These are phyloP conservation scores for Myzus persicae DNA, from an alignment of 1,140 invertebrate genomes.

Conservation along the genomic window DNA sequence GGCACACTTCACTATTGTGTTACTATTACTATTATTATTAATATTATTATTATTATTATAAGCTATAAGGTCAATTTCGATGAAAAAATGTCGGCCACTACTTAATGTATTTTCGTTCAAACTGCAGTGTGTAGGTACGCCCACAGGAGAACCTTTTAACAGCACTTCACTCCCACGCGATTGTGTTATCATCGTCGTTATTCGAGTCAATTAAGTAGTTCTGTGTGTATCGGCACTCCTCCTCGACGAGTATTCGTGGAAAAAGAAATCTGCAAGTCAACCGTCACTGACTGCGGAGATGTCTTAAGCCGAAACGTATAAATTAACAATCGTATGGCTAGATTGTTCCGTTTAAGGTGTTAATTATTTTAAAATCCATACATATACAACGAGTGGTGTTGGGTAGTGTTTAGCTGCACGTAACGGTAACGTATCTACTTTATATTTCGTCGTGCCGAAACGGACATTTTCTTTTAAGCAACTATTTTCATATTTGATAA, in stretches of 20 bases:
- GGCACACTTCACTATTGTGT: not conserved
- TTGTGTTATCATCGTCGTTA: not conserved
- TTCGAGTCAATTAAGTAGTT: slow-evolving; percentile 23
- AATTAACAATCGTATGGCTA: not conserved
- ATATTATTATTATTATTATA: not conserved
- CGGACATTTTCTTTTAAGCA: not conserved
- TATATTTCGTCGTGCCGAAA: not conserved
- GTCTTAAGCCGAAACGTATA: not conserved
- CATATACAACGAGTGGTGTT: not conserved
- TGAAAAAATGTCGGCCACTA: slow-evolving; percentile 14
- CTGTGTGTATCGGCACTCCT: not conserved
- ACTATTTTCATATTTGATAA: not conserved
- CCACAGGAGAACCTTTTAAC: slow-evolving; percentile 32
- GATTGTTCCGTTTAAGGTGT: not conserved
- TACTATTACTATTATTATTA: no score
- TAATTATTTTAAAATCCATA: not conserved
- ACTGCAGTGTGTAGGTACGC: not conserved
- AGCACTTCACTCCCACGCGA: slow-evolving; percentile 25
- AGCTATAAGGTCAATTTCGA: slow-evolving; percentile 22
- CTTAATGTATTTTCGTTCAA: not conserved
- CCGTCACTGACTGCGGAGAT: not conserved
- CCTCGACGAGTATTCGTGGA: not conserved
- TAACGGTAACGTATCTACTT: not conserved
- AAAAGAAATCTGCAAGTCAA: slow-evolving; percentile 39
- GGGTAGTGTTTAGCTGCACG: not conserved